Percentiles rank a stretch among this genome's conserved stretches.
These are phyloP conservation scores for Muntiacus muntjak DNA, from an alignment of 2,113 vertebrate species.

Conservation along the genomic window DNA sequence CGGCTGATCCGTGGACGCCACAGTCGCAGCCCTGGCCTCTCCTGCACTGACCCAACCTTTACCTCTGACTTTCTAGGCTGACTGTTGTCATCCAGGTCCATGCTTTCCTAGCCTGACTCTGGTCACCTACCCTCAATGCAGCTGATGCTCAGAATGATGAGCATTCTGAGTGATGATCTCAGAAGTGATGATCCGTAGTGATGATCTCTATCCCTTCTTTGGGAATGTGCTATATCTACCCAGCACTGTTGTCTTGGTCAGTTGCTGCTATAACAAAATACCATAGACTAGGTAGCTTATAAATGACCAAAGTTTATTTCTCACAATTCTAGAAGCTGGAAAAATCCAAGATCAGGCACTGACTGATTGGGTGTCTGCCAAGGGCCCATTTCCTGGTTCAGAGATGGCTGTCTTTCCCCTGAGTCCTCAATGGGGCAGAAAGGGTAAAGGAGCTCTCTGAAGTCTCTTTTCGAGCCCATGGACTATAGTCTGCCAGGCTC, in stretches of 20 bases:
- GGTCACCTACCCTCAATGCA: background rate
- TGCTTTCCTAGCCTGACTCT: background rate
- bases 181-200: too few relatives aligned
- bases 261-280: background rate
- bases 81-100: background rate
- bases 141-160: background rate
- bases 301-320: background rate
- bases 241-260: background rate
- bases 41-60: background rate
- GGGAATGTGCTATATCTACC: background rate
- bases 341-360: background rate
- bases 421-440: background rate
- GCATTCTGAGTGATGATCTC: too few relatives aligned
- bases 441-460: background rate
- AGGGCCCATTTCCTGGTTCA: background rate
- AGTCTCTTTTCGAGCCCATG: background rate
- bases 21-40: background rate
- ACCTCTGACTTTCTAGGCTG: background rate
- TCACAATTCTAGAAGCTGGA: background rate
- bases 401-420: background rate
- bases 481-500: background rate
- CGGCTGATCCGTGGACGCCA: accelerated
- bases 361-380: background rate
- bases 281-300: background rate
- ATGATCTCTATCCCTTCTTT: background rate